Base-by-base conservation (phyloP, 1,140 invertebrate species). In the Metaphire vulgaris region DNA sequence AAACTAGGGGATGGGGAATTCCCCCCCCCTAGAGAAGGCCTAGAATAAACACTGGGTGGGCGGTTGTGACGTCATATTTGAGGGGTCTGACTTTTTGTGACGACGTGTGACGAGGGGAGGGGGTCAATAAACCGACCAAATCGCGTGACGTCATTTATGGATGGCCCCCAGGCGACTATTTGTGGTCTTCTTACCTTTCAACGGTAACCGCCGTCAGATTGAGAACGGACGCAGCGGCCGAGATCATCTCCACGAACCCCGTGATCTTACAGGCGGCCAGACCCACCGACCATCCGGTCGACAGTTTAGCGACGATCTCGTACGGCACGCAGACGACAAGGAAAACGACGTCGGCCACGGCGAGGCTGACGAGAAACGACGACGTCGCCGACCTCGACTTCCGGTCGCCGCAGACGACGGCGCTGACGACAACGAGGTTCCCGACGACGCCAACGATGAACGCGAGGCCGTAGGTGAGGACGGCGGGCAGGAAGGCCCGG, bases 281-380 rank as follows among this genome's bases (percentile, higher is more conserved):
- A 82, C 93, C 93, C 87, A 93, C 93, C 76, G 92, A 87, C 26
- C 88, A 86, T 30, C 89, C 87, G 1, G 92, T 92, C 74, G 95
- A 88, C 81, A 95, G 94, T 92, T 93, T 94, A 0, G 92, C 93
- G 78, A 92, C 90, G 0, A 93, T 92, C 1, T 96, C 90, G 84
- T 96, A 91, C 0, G 94, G 94, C 69, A 96, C 87, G 84, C 95
- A n/a, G n/a, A n/a, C n/a, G n/a, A n/a, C n/a, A n/a, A n/a, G n/a
- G n/a, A n/a, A n/a, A n/a, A n/a, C n/a, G 96, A 97, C 91, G 85
- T 97, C 95, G 0, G 94, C 94, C 0, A 93, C 87, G 0, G 95
- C 94, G 79, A 97, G 86, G 83, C 96, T 97, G 14, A 95, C 92
- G 80, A 97, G 92, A 84, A 96, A 94, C 82, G 93, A 93, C 85